These are phyloP conservation scores for Actinostola sp. DNA, from an alignment of 92 coral and sea anemone genomes.

Conservation along the genomic window DNA sequence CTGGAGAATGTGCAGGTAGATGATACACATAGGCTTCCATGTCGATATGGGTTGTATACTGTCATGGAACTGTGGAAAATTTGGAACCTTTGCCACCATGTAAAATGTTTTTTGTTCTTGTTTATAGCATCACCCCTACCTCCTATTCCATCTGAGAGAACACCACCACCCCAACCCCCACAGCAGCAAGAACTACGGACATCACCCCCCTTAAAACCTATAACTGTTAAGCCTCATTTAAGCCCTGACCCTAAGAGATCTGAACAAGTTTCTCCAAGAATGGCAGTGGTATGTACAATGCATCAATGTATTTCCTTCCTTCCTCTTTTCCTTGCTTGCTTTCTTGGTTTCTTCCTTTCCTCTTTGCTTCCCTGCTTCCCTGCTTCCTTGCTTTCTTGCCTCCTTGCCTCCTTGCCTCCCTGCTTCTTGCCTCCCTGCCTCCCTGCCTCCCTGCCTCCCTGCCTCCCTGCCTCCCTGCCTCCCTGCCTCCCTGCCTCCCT, in stretches of 20 bases:
- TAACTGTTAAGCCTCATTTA: conserved; percentile 19
- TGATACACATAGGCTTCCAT: too few relatives aligned
- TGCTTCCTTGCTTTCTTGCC: too few relatives aligned
- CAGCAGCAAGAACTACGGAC: conserved; percentile 44
- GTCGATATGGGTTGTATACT: too few relatives aligned
- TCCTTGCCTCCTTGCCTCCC: not conserved
- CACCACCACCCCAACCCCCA: conserved; percentile 47
- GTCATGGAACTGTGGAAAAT: too few relatives aligned
- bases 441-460: conserved; percentile 10
- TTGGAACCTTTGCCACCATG: too few relatives aligned
- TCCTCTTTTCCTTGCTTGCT: not conserved
- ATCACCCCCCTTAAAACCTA: conserved; percentile 72
- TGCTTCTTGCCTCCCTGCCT: not conserved
- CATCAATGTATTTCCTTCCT: not conserved
- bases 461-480: not conserved
- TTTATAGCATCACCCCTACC: conserved; percentile 71
- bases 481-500: not conserved
- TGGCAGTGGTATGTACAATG: conserved; percentile 20
- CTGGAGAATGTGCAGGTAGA: too few relatives aligned
- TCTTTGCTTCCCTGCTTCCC: not conserved
- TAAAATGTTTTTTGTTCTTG: not conserved
- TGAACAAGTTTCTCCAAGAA: conserved; percentile 23
- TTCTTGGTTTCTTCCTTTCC: not conserved
- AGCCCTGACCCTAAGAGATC: conserved; percentile 31
- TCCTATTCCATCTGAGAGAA: conserved; percentile 51